Conservation (phyloP, 1,140 invertebrate species). For the Brachionus calyciflorus region DNA sequence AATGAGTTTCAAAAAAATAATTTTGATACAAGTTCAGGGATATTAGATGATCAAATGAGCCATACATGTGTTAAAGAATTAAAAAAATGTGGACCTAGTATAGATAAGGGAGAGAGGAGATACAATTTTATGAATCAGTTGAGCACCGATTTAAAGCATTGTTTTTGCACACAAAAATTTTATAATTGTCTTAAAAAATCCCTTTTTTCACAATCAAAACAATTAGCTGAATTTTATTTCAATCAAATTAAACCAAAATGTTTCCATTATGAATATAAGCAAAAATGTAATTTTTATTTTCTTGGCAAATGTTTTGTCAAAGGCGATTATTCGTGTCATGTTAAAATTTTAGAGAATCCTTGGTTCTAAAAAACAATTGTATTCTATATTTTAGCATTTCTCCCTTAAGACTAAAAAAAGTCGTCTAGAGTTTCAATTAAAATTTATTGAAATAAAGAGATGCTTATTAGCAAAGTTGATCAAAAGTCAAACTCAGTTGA, state of each 20-base stretch:
- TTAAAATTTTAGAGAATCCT: neutral
- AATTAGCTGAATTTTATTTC: neutral
- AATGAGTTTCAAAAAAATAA: neutral
- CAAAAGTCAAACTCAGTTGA: too few relatives aligned
- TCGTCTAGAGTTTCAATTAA: too few relatives aligned
- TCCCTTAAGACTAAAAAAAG: too few relatives aligned
- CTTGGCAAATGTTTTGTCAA: neutral
- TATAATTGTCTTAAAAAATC: slow-evolving; percentile 2
- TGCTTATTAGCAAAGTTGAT: too few relatives aligned
- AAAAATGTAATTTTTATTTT: neutral
- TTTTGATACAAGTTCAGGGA: neutral
- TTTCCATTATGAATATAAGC: slow-evolving; percentile 17
- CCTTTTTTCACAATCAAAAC: neutral
- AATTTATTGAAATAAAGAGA: too few relatives aligned
- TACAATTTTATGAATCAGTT: slow-evolving; percentile 13
- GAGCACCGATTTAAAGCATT: slow-evolving; percentile 3
- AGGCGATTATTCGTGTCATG: slow-evolving; percentile 4
- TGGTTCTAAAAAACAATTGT: neutral
- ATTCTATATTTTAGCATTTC: too few relatives aligned
- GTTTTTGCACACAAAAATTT: neutral
- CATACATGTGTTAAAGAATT: neutral
- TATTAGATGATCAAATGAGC: neutral
- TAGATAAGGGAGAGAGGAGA: neutral
- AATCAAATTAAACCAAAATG: neutral
- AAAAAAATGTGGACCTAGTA: neutral